Conservation (phyloP, 2,888 invertebrate species). For the Globia sparganii region DNA sequence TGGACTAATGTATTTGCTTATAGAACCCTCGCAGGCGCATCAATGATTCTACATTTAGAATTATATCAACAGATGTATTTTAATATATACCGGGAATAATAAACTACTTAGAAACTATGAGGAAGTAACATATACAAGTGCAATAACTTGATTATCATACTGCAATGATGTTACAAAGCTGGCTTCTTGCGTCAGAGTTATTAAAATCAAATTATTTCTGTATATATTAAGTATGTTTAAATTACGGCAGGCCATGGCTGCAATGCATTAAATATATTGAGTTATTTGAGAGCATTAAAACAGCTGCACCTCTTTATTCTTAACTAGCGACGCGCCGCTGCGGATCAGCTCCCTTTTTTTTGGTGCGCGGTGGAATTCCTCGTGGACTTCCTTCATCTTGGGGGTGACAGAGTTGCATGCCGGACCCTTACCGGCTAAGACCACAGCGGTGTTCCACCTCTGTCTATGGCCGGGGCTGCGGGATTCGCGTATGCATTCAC, state of each 20-base stretch:
- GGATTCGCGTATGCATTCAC: too few relatives aligned
- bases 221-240: slow-evolving; percentile 20
- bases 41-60: neutral
- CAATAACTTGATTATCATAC: neutral
- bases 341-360: too few relatives aligned
- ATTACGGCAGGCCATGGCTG: slow-evolving; percentile 22
- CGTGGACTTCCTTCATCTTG: too few relatives aligned
- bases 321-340: neutral
- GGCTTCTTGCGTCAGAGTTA: slow-evolving; percentile 44
- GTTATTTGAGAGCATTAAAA: slow-evolving; percentile 2
- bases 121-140: slow-evolving; percentile 32
- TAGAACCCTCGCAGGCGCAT: neutral
- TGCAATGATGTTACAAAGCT: slow-evolving; percentile 23
- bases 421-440: too few relatives aligned
- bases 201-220: slow-evolving; percentile 31
- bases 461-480: too few relatives aligned
- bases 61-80: neutral
- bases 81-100: neutral
- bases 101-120: slow-evolving; percentile 16
- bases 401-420: too few relatives aligned
- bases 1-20: neutral
- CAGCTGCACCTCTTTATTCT: neutral
- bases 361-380: too few relatives aligned
- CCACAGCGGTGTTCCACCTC: too few relatives aligned
- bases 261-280: neutral